Evolutionary conservation across 2,113 vertebrate genomes (phyloP), one percentile per base, ranked within the genome.

Genomic region (Dendrocopos noguchii): DNA sequence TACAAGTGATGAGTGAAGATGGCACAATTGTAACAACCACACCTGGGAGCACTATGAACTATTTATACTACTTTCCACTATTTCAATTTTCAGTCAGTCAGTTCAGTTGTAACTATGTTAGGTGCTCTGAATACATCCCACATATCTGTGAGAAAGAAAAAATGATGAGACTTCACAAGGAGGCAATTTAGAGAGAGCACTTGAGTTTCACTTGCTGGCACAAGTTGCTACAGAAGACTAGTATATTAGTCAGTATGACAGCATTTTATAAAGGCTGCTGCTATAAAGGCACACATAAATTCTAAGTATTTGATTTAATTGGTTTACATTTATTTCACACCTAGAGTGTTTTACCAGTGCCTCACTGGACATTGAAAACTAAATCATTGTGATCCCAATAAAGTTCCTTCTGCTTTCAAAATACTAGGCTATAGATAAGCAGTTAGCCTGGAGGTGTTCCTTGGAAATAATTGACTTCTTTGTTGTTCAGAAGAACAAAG

Each of bases 391-490:
- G 9, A 34, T 66, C 46, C 60, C 19, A 61, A 27, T 34, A 4
- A 78, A 81, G 17, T 44, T 57, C 17, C 12, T 91, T 78, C 55
- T 73, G 12, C 25, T 88, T 94, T 91, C 74, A 59, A 39, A 73
- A 24, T 79, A 65, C 15, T 22, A 76, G 15, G 15, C 11, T 39
- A 15, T 16, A 53, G 44, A 79, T 17, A 59, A 61, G 8, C 16
- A 61, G 20, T n/a, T 55, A 68, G 25, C 14, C 36, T 6, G 8
- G 13, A 65, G 29, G 8, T 34, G 7, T 39, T 70, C 21, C 84
- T 61, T 31, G 21, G n/a, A 84, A 92, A 33, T 64, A 82, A 79
- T 28, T 87, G 33, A 75, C 18, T 59, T 68, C 33, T 56, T 74
- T 81, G 61, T 52, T 78, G n/a, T 71, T 84, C 28, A 53, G 36